A percentile compares a stretch with the other conserved stretches of the same genome.
Conservation (phyloP, 1,140 invertebrate species). For the Halyomorpha halys region DNA sequence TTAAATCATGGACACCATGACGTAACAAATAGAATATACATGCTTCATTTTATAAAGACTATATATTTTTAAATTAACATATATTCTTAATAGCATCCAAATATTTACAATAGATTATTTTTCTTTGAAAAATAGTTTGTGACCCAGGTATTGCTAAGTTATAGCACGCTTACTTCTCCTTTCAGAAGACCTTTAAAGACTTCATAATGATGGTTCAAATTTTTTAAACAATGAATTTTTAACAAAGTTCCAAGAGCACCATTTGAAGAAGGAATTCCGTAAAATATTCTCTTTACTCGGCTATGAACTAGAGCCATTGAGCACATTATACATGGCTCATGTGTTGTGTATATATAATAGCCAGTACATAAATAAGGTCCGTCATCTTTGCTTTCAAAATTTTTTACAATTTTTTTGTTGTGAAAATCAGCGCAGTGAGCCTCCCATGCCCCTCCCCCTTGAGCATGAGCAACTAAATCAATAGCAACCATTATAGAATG, state of each 20-base stretch:
- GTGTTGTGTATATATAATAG: slow-evolving; percentile 71
- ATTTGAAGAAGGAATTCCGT: slow-evolving; percentile 44
- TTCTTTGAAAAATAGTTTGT: too few species aligned
- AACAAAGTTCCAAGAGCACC: slow-evolving; percentile 61
- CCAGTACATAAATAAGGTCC: slow-evolving; percentile 80
- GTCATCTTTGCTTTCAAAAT: neutral
- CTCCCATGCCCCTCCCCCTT: slow-evolving; percentile 67
- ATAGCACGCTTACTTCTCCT: neutral
- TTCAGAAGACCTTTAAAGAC: slow-evolving; percentile 47
- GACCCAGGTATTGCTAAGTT: neutral
- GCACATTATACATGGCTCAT: slow-evolving; percentile 88
- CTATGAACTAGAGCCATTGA: slow-evolving; percentile 89
- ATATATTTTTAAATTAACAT: too few species aligned
- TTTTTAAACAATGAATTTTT: slow-evolving; percentile 64
- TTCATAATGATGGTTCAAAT: slow-evolving; percentile 85
- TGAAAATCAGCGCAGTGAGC: slow-evolving; percentile 2
- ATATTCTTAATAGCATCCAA: too few species aligned
- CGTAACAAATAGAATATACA: too few species aligned
- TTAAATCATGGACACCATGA: too few species aligned
- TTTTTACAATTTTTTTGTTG: neutral
- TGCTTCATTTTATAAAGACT: too few species aligned
- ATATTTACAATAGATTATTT: too few species aligned
- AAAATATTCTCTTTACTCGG: slow-evolving; percentile 71
- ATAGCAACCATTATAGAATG: slow-evolving; percentile 79
- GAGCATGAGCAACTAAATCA: slow-evolving; percentile 69